Evolutionary conservation across 2,113 vertebrate genomes (phyloP).

Genomic region (Prionailurus viverrinus): DNA sequence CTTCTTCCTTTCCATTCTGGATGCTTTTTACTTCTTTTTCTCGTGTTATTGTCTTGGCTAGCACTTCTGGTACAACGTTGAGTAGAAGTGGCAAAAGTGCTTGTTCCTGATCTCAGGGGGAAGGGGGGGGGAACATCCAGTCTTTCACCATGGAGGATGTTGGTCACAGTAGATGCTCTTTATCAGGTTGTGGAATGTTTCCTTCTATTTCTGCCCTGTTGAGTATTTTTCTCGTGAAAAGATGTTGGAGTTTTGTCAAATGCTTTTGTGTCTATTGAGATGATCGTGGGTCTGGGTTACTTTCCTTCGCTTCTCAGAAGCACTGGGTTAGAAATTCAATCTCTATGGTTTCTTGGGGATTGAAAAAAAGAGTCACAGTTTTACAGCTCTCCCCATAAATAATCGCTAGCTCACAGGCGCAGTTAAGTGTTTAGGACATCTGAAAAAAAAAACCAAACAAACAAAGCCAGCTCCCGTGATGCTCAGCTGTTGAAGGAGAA

Average conservation of each 20-base stretch:
- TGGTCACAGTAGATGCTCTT: neutral
- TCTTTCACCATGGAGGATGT: neutral
- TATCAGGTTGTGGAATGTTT: neutral
- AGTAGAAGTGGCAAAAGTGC: neutral
- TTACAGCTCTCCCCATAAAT: slow-evolving; percentile 9
- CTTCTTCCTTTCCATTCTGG: neutral
- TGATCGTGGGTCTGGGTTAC: neutral
- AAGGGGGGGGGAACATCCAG: fast-evolving
- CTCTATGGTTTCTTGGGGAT: slow-evolving; percentile 14
- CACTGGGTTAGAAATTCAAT: slow-evolving; percentile 34
- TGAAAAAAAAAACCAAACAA: neutral
- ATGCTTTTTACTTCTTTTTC: neutral
- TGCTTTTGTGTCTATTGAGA: neutral
- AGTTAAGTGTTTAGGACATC: neutral
- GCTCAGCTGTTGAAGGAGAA: neutral
- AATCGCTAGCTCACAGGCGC: neutral
- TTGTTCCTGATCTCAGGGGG: neutral
- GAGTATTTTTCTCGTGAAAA: neutral
- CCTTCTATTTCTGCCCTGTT: neutral
- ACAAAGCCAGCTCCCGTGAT: neutral
- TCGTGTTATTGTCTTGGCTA: neutral
- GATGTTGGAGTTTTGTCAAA: neutral
- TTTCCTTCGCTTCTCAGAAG: neutral
- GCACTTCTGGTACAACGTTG: neutral
- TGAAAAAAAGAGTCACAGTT: slow-evolving; percentile 9